phyloP scores from a whole-genome alignment of 2,113 vertebrate species.

The Synchiropus splendidus region DNA sequence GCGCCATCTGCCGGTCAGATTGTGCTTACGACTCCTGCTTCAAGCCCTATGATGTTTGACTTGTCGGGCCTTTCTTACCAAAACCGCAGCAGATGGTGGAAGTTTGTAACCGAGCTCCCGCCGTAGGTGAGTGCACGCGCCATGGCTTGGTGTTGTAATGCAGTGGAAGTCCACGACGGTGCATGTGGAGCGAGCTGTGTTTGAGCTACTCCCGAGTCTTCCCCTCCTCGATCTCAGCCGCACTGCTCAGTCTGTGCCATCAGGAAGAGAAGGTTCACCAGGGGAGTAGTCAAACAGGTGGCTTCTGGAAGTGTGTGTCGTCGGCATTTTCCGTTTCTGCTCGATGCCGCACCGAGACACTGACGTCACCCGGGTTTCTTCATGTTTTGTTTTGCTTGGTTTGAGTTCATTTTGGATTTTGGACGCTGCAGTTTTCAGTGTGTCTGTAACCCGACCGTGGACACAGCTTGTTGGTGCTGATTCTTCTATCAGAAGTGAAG shows the following conservation, averaged over 20 bases:
- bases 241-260: conserved; percentile 6
- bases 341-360: conserved; percentile 18
- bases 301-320: conserved; percentile 45
- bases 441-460: too few relatives aligned
- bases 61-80: conserved; percentile 62
- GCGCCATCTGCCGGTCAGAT: conserved; percentile 5
- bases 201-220: conserved; percentile 50
- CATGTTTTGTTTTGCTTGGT: conserved; percentile 1
- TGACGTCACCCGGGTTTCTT: conserved; percentile 2
- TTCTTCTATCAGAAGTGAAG: too few relatives aligned
- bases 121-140: conserved; percentile 65
- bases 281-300: conserved; percentile 49
- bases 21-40: conserved; percentile 19
- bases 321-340: conserved; percentile 49
- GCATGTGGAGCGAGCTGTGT: conserved; percentile 44
- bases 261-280: conserved; percentile 38
- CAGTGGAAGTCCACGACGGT: conserved; percentile 40
- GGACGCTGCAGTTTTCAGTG: conserved; percentile 22
- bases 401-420: conserved; percentile 12
- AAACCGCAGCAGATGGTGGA: conserved; percentile 76
- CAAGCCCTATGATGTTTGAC: too few relatives aligned
- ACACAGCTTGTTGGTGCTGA: too few relatives aligned
- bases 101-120: conserved; percentile 67
- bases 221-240: conserved; percentile 44
- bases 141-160: conserved; percentile 45